Base-by-base conservation (phyloP, 2,888 invertebrate genomes). In the Notodonta ziczac region DNA sequence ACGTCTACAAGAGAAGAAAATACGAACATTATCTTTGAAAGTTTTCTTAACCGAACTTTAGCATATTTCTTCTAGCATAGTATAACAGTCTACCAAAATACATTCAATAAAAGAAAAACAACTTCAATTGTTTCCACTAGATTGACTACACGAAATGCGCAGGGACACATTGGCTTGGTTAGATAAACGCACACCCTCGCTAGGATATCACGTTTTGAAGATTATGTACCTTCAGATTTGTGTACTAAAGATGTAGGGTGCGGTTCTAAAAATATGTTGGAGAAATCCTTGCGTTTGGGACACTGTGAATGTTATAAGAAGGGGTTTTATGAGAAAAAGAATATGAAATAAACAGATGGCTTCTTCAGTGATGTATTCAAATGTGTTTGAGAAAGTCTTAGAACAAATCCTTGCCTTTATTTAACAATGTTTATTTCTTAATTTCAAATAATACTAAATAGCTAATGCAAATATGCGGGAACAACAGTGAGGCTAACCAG, bases 151-250 rank as follows among this genome's bases (percentile, higher is more conserved):
- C 59, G 62, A 56, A 35, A 44, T 5, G 62, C 67, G 69, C 57
- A 60, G 69, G 67, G 63, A 76, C 58, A 68, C 68, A 78, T 78
- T 77, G 72, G 73, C 73, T 78, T 78, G 73, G 76, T 78, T 78
- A 74, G 66, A 59, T 68, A 68, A 73, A 73, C 67, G 71, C 78
- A 74, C 76, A 73, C 65, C 39, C 67, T 72, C 73, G 64, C 60
- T 64, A 66, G 68, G 65, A 81, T 80, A 84, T 84, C 84, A 84
- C 80, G 80, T 80, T 75, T 62, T 56, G 64, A 66, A 80, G 78
- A 81, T 80, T 79, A 80, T 75, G 70, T 71, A 70, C 69, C 70
- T 67, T 73, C 67, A 71, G 73, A 74, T 73, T 74, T 70, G 72
- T 54, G 39, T 54, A 54, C 54, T 54, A 39, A 54, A 54, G 35